Evolutionary conservation across 1,140 invertebrate genomes (phyloP).

Genomic region (Drosophila mauritiana): DNA sequence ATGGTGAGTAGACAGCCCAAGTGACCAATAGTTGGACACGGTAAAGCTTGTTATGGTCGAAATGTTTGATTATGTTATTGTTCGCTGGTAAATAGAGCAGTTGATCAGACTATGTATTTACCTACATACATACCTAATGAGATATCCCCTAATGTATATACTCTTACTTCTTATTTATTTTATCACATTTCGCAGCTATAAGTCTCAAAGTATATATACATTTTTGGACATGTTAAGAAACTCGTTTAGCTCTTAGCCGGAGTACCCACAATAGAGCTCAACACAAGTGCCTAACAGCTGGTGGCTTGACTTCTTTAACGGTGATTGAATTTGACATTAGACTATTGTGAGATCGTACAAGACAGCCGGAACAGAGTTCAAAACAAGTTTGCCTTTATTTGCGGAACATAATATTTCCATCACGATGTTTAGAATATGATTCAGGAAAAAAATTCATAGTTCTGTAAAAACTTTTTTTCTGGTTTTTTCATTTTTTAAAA

Average conservation of each 20-base stretch:
- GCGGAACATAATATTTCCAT: constrained; percentile 44
- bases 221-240: background rate
- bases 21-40: constrained; percentile 57
- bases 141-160: constrained; percentile 33
- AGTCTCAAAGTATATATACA: constrained; percentile 11
- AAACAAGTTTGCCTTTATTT: constrained; percentile 56
- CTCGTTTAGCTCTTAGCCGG: constrained; percentile 7
- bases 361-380: background rate
- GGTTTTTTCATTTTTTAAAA: no score
- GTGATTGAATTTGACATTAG: constrained; percentile 33
- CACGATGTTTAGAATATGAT: constrained; percentile 35
- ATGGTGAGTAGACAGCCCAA: constrained; percentile 33
- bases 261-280: background rate
- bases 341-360: constrained; percentile 13
- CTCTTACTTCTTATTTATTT: background rate
- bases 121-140: constrained; percentile 28
- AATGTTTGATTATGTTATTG: constrained; percentile 57
- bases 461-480: no score
- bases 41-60: constrained; percentile 47
- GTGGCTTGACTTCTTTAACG: constrained; percentile 32
- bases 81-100: constrained; percentile 59
- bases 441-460: constrained; percentile 12
- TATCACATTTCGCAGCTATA: constrained; percentile 16
- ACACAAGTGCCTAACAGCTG: constrained; percentile 28
- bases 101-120: constrained; percentile 33